phyloP scores from a whole-genome alignment of 2,888 invertebrate species.

The Yponomeuta malinellus region DNA sequence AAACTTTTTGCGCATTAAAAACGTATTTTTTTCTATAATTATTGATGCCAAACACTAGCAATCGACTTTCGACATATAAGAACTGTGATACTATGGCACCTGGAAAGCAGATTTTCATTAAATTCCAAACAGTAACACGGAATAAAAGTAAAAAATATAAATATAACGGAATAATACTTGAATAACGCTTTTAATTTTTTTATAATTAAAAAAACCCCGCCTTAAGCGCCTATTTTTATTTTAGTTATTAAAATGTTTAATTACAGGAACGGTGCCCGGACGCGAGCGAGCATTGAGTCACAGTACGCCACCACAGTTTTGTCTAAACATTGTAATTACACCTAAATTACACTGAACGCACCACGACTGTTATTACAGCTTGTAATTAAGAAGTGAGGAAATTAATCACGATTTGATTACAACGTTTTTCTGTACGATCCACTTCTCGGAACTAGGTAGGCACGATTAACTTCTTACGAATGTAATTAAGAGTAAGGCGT shows the following conservation, averaged over 20 bases:
- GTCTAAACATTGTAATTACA: constrained; percentile 62
- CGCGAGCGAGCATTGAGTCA: constrained; percentile 52
- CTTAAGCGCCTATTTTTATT: constrained; percentile 31
- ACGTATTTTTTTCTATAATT: too few relatives aligned
- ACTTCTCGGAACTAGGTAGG: not conserved
- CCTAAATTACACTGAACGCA: constrained; percentile 34
- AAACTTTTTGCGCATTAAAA: too few relatives aligned
- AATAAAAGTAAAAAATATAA: too few relatives aligned
- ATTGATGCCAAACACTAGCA: too few relatives aligned
- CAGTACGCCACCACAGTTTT: constrained; percentile 67
- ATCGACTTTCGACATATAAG: too few relatives aligned
- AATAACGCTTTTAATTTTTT: too few relatives aligned
- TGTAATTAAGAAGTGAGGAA: constrained; percentile 44
- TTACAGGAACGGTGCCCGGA: constrained; percentile 70
- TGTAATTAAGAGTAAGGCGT: not conserved
- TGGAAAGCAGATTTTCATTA: too few relatives aligned
- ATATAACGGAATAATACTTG: too few relatives aligned
- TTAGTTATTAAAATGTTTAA: constrained; percentile 72
- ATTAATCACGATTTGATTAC: constrained; percentile 27
- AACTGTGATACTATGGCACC: too few relatives aligned
- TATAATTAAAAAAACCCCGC: constrained; percentile 23
- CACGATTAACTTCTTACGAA: not conserved
- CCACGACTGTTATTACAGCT: constrained; percentile 35
- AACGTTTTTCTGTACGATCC: constrained; percentile 1
- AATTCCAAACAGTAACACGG: too few relatives aligned